phyloP scores from a whole-genome alignment of 2,797 vertebrate species.

The Rhabdophis nuchalis region DNA sequence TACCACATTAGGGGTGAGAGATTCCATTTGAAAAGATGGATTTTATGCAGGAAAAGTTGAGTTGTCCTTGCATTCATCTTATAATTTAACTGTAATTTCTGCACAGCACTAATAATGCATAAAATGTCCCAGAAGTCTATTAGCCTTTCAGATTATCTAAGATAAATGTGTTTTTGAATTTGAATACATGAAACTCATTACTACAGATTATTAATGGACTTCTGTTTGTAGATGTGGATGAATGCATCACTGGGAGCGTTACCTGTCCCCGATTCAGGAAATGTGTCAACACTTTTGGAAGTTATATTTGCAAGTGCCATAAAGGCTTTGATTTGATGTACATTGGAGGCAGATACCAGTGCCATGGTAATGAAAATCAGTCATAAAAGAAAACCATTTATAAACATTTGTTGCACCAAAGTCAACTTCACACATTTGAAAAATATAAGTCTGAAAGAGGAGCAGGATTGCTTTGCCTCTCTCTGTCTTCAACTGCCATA shows the following conservation, averaged over 20 bases:
- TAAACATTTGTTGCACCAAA: background rate
- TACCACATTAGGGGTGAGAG: background rate
- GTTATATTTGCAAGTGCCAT: constrained; percentile 96
- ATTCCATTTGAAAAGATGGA: background rate
- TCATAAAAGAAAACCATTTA: background rate
- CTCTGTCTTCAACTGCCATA: background rate
- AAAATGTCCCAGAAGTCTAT: background rate
- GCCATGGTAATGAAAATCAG: constrained; percentile 73
- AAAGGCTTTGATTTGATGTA: constrained; percentile 92
- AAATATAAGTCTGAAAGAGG: background rate
- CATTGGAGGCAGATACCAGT: constrained; percentile 93
- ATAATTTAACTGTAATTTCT: background rate
- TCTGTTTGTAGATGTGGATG: constrained; percentile 85
- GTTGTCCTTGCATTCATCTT: background rate
- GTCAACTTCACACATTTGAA: background rate
- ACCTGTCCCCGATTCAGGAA: constrained; percentile 89
- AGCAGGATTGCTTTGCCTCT: background rate
- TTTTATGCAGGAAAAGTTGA: background rate
- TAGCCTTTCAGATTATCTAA: background rate
- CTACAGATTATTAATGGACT: constrained; percentile 12
- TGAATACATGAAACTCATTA: background rate
- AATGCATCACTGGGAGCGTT: constrained; percentile 83
- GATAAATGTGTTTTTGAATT: background rate
- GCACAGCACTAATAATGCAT: background rate
- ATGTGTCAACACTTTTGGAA: constrained; percentile 96